Evolutionary conservation across 2,888 invertebrate species (phyloP).

Genomic region (Carpatolechia fugitivella): DNA sequence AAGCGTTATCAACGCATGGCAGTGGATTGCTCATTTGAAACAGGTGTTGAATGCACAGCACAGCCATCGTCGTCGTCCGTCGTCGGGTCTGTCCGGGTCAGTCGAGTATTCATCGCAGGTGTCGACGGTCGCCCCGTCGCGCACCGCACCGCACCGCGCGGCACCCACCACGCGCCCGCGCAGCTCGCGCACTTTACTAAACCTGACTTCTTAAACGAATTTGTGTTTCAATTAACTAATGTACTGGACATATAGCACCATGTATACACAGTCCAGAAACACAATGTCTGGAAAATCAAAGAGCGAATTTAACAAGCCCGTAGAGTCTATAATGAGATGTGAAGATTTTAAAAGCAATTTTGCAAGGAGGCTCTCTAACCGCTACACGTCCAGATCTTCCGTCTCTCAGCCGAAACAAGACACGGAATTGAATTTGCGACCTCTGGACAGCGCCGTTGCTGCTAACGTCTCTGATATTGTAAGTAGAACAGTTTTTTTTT

Average conservation of each 20-base stretch:
- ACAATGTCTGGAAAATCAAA: slow-evolving; percentile 15
- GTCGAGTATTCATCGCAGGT: slow-evolving; percentile 32
- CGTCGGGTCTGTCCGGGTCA: not conserved
- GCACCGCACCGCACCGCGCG: not conserved
- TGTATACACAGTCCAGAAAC: slow-evolving; percentile 47
- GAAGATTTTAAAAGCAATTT: slow-evolving; percentile 75
- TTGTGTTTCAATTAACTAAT: not conserved
- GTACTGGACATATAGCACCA: slow-evolving; percentile 22
- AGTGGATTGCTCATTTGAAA: not conserved
- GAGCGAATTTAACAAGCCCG: slow-evolving; percentile 62
- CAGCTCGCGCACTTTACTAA: slow-evolving; percentile 28
- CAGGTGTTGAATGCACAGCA: slow-evolving; percentile 1
- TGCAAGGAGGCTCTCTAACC: slow-evolving; percentile 68
- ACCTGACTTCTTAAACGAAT: slow-evolving; percentile 26
- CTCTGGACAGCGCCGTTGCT: slow-evolving; percentile 26
- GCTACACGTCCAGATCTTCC: slow-evolving; percentile 56
- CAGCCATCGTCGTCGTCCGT: not conserved
- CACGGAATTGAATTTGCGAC: slow-evolving; percentile 42
- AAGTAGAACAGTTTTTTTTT: slow-evolving; percentile 39
- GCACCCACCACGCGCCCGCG: slow-evolving; percentile 24
- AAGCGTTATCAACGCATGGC: not conserved
- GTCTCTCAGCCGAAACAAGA: slow-evolving; percentile 41
- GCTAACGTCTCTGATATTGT: slow-evolving; percentile 45
- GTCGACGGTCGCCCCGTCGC: slow-evolving; percentile 32
- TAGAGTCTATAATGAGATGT: slow-evolving; percentile 72